Base-by-base conservation (phyloP, 2,113 vertebrate species). In the Pleuronectes platessa region DNA sequence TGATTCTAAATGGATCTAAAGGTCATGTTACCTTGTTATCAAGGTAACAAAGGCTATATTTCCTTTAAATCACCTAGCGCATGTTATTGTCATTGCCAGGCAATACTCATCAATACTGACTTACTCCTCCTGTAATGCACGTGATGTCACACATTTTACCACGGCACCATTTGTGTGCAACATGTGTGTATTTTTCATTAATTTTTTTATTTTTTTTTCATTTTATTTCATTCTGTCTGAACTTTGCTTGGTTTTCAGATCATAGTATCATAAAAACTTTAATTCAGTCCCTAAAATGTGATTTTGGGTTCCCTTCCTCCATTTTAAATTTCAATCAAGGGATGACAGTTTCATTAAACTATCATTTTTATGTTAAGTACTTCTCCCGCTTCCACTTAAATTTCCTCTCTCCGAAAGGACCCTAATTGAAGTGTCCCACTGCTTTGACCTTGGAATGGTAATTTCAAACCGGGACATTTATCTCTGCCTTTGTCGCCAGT, bases 381-480 rank as follows among this genome's bases (percentile, higher is more conserved):
- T 83, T 68, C 49, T 71, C 70, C 31, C 35, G 35, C 31, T 84
- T 81, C 51, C 65, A 70, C 76, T 83, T 78, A 86, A 79, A 90
- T 92, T 55, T 60, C 10, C 40, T 73, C 84, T 88, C 56, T 62
- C 79, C 76, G 90, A 84, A 92, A 82, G 62, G 61, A 77, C 87
- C 71, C 75, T 94, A 92, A 94, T 93, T 95, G 92, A 94, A 94
- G 94, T 93, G 91, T 91, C 85, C 86, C 81, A 61, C 56, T 89
- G 90, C 81, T 88, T 62, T 94, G 92, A 95, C 95, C 93, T 95
- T 95, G 94, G 79, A 74, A 90, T 90, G 81, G 89, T 94, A 92
- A 95, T 96, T 93, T 90, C 82, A 89, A 84, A 86, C 75, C 69
- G 37, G 92, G 89, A 92, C 90, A 94, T 95, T 92, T 93, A 93